Evolutionary conservation across 2,888 invertebrate species (phyloP).

Genomic region (Phengaris alcon): DNA sequence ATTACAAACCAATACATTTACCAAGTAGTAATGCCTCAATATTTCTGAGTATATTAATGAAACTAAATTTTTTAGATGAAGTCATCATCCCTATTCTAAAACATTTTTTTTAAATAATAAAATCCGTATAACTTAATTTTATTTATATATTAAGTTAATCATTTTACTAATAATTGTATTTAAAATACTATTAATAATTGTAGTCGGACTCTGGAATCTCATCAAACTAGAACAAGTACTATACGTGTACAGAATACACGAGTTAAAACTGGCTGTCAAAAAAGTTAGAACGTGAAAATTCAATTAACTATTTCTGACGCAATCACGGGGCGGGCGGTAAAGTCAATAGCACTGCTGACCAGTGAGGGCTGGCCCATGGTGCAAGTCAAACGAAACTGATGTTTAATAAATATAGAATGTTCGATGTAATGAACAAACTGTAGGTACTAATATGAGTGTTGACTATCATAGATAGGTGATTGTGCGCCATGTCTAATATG

Average conservation of each 20-base stretch:
- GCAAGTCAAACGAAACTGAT: slow-evolving; percentile 29
- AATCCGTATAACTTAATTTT: too few relatives aligned
- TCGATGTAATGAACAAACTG: too few relatives aligned
- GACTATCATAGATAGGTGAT: too few relatives aligned
- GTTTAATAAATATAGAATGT: too few relatives aligned
- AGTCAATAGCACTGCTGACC: slow-evolving; percentile 40
- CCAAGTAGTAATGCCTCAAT: too few relatives aligned
- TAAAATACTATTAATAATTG: not conserved
- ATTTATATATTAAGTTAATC: not conserved
- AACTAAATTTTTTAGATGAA: too few relatives aligned
- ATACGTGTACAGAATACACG: slow-evolving; percentile 23
- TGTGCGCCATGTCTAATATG: too few relatives aligned
- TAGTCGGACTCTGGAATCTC: not conserved
- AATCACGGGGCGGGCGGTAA: slow-evolving; percentile 37
- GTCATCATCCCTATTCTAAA: too few relatives aligned
- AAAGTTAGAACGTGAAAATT: slow-evolving; percentile 37
- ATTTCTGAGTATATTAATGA: too few relatives aligned
- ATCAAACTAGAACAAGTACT: not conserved
- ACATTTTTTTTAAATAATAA: too few relatives aligned
- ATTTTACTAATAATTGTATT: not conserved
- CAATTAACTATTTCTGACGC: slow-evolving; percentile 39
- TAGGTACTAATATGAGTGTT: too few relatives aligned
- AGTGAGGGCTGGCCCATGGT: slow-evolving; percentile 35
- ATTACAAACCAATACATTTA: too few relatives aligned
- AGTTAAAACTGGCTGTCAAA: slow-evolving; percentile 25